Conservation (phyloP, 1,140 invertebrate genomes). For the Drosophila dunni region DNA sequence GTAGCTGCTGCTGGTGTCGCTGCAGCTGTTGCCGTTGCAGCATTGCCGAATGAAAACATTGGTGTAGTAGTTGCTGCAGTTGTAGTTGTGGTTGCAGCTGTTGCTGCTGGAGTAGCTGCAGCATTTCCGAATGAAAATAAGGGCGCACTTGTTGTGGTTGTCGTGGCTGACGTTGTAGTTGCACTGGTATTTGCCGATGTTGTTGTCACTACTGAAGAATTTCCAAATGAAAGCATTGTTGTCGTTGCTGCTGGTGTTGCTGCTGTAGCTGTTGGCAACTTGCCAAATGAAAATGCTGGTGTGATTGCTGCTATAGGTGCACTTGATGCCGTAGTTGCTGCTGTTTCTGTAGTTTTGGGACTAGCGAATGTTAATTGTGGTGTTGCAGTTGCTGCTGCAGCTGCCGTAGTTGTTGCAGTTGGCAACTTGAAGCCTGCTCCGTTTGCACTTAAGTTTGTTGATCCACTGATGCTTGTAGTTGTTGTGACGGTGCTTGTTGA, state of each 20-base stretch:
- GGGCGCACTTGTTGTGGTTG: slow-evolving; percentile 18
- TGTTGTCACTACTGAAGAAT: slow-evolving; percentile 37
- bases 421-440: slow-evolving; percentile 6
- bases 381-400: not conserved
- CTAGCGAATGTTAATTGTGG: slow-evolving; percentile 23
- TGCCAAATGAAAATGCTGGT: not conserved
- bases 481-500: not conserved
- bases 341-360: slow-evolving; percentile 15
- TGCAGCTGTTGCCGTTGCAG: not conserved
- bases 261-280: not conserved
- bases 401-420: not conserved
- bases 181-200: slow-evolving; percentile 17
- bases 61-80: not conserved
- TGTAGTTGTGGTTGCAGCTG: slow-evolving; percentile 7
- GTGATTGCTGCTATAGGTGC: not conserved
- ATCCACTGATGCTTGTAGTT: not conserved
- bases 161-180: slow-evolving; percentile 13
- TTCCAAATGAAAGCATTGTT: slow-evolving; percentile 34
- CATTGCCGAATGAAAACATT: slow-evolving; percentile 34
- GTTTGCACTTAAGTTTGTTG: not conserved
- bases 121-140: slow-evolving; percentile 35
- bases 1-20: not conserved
- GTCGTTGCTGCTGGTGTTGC: slow-evolving; percentile 13
- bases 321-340: slow-evolving; percentile 4
- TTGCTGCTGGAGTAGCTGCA: not conserved